Base-by-base conservation (phyloP, 2,888 invertebrate genomes). In the Thymelicus lineola region DNA sequence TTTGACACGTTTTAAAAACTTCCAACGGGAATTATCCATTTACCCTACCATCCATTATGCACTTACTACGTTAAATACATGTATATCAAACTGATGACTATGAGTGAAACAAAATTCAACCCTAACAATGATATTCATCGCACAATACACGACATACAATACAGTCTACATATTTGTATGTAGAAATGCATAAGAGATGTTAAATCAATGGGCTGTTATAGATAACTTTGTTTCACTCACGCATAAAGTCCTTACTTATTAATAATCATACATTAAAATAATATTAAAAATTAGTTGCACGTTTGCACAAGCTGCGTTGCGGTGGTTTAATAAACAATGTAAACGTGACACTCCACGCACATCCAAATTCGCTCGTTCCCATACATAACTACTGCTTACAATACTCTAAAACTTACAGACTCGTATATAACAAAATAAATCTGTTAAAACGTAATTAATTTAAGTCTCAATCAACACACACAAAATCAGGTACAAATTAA, bases 401-500 rank as follows among this genome's bases (percentile, higher is more conserved):
- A 80, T 75, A 80, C 84, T 84, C 87, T 82, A 79, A 77, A 77
- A 76, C 79, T 83, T 85, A 85, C 85, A 81, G 82, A 82, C 81
- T 79, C 69, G 59, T 53, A 81, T 77, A 79, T 80, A 86, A 88
- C 87, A 87, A 89, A 91, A 89, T 78, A 87, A 87, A 88, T 88
- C 85, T 89, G 87, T 87, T 85, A 84, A 86, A 86, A 90, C 86
- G 82, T 88, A 90, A 87, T 85, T 53, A 20, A 20, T 87, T 88
- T 87, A 89, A 91, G 87, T 90, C 86, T 86, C 89, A 84, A 88
- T 86, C 85, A 89, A 88, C 85, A 81, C 79, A 78, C 78, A 83
- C 82, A 87, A 92, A 92, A 92, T 93, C 93, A 93, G 93, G 93
- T 93, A 93, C 93, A 91, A 93, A 92, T 89, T 82, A 91, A 90